A percentile compares a stretch with the other conserved stretches of the same genome.
Conservation (phyloP, 2,888 invertebrate genomes). For the Pyrrhia umbra region DNA sequence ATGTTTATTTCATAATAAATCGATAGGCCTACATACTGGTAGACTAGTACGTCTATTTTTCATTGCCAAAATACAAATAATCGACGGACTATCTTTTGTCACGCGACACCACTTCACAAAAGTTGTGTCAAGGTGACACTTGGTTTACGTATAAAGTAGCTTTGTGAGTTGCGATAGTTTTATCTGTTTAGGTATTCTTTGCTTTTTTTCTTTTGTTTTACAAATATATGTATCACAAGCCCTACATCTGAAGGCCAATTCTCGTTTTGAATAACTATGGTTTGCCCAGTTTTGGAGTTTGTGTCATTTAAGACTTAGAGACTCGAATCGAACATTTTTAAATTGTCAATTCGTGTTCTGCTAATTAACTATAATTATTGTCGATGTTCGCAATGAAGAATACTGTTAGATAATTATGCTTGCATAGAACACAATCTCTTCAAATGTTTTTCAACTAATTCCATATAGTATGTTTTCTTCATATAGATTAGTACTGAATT, state of each 20-base stretch:
- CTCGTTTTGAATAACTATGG: neutral
- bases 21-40: constrained; percentile 1
- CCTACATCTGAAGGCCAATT: neutral
- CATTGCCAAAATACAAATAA: constrained; percentile 28
- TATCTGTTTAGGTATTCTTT: neutral
- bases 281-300: neutral
- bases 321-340: no score
- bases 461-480: no score
- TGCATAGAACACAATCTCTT: no score
- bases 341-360: no score
- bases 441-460: no score
- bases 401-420: no score
- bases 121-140: constrained; percentile 39
- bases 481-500: no score
- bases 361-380: no score
- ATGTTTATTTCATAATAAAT: constrained; percentile 4
- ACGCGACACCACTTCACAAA: constrained; percentile 49
- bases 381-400: no score
- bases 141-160: neutral
- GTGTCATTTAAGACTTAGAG: no score
- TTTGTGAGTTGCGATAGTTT: neutral
- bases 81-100: constrained; percentile 42
- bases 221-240: neutral
- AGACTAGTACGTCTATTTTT: constrained; percentile 14
- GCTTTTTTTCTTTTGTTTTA: neutral